Base-by-base conservation (phyloP, 2,888 invertebrate species). In the Apoderus coryli region DNA sequence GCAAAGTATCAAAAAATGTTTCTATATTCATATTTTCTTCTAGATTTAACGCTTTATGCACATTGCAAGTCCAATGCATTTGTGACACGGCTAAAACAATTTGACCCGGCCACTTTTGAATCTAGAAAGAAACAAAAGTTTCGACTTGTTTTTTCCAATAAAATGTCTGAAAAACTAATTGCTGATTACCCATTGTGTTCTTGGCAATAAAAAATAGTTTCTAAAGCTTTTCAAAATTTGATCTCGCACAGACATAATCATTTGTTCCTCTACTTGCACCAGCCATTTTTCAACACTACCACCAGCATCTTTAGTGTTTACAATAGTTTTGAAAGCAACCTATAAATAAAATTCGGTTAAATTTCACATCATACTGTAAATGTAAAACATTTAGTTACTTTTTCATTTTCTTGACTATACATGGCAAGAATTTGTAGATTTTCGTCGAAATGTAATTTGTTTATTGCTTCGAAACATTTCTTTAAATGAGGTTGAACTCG, bases 251-350 rank as follows among this genome's bases (percentile, higher is more conserved):
- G 84, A 74, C 41, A 61, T 60, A 1, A 78, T 49, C 86, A 88
- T 88, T 53, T 78, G 72, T 36, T 76, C 70, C 59, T 88, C 82
- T 6, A 88, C 82, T 69, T 76, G 64, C 19, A 81, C 62, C 29
- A 88, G 61, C 86, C 88, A 88, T 55, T 76, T 79, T 59, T 88
- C 88, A 3, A 88, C 86, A 33, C 82, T 78, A 0, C 85, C 86
- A 45, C 72, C 64, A 4, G 76, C 80, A 29, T 76, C 79, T 29
- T 65, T 50, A 1, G 46, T 44, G 27, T 38, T 41, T 4, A 46
- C 42, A 11, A 37, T 24, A 7, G 22, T 29, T 63, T 33, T 42
- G 24, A 46, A 42, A 19, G n/a, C n/a, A n/a, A n/a, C n/a, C n/a
- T n/a, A n/a, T n/a, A n/a, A n/a, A n/a, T n/a, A n/a, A n/a, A n/a